Conservation (phyloP, 53 echinoderm and acorn worm species). For the Zoroaster sp. region DNA sequence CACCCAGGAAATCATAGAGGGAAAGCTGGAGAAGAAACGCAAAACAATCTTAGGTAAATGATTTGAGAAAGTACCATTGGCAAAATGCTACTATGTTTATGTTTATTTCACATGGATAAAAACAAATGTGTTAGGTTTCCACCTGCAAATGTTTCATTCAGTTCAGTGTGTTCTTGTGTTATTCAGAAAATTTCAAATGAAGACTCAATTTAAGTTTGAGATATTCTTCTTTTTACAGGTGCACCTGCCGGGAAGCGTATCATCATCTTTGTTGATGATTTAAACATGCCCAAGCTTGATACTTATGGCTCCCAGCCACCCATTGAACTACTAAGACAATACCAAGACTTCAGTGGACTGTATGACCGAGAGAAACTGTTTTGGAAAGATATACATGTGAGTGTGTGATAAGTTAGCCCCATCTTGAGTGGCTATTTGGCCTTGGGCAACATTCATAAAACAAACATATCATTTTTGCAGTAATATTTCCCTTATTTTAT, state of each 20-base stretch:
- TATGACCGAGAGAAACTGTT: constrained; percentile 98
- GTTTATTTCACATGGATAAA: no score
- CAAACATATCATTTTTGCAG: no score
- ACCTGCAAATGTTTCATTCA: neutral
- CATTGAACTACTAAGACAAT: constrained; percentile 94
- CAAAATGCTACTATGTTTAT: no score
- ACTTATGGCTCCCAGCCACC: constrained; percentile 99
- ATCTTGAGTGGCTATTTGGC: no score
- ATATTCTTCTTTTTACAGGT: constrained; percentile 61
- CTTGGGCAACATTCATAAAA: no score
- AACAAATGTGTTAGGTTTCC: neutral
- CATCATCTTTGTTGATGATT: constrained; percentile 98
- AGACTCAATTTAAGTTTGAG: neutral
- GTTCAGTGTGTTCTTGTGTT: no score
- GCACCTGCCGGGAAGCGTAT: constrained; percentile 92
- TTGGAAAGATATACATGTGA: constrained; percentile 98
- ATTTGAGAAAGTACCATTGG: no score
- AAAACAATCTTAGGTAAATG: constrained; percentile 93
- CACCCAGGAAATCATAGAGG: constrained; percentile 96
- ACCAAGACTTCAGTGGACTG: constrained; percentile 91
- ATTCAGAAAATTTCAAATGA: no score
- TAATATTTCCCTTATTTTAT: no score
- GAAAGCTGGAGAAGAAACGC: constrained; percentile 98
- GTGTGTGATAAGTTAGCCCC: no score
- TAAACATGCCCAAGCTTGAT: constrained; percentile 99